Conservation (phyloP, 2,888 invertebrate species). For the Plebejus melissa region DNA sequence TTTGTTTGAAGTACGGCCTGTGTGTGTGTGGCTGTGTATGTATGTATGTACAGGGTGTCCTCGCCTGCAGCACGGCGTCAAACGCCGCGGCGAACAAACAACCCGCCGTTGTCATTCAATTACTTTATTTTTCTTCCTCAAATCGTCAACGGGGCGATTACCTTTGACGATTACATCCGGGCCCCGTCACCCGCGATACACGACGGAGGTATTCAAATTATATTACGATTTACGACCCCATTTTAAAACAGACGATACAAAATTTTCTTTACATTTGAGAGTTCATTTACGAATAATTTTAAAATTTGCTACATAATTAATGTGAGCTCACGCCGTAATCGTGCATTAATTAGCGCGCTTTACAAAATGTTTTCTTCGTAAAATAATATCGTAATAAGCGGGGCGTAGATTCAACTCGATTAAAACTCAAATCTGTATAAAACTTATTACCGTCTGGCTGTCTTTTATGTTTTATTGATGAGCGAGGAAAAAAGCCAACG, state of each 20-base stretch:
- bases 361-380: neutral
- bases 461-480: slow-evolving; percentile 14
- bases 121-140: neutral
- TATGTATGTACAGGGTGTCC: neutral
- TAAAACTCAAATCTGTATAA: neutral
- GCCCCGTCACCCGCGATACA: neutral
- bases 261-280: neutral
- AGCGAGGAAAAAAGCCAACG: neutral
- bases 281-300: neutral
- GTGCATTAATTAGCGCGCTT: neutral
- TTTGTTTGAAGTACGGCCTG: neutral
- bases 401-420: neutral
- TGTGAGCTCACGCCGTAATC: neutral
- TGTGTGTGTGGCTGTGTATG: neutral
- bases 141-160: neutral
- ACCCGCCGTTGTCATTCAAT: neutral
- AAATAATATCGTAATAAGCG: neutral
- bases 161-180: neutral
- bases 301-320: neutral
- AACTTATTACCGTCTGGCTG: neutral
- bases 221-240: no score
- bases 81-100: neutral
- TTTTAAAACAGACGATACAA: neutral
- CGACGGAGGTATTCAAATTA: neutral
- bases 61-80: slow-evolving; percentile 9